phyloP scores from a whole-genome alignment of 2,888 invertebrate genomes.

The Dryomyza anilis region DNA sequence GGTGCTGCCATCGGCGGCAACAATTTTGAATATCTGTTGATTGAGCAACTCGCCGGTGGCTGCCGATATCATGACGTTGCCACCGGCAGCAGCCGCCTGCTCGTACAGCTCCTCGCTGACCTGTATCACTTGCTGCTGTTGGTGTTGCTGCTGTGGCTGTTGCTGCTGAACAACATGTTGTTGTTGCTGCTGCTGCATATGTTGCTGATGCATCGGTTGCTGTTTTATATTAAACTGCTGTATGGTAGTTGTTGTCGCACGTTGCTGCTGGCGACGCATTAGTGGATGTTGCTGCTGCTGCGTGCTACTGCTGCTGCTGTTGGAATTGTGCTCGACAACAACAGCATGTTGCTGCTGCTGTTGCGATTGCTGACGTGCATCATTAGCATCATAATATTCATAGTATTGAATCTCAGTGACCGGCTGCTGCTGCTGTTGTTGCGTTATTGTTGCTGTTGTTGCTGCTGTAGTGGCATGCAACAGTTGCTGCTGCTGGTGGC shows the following conservation, averaged over 20 bases:
- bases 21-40: conserved; percentile 60
- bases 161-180: conserved; percentile 37
- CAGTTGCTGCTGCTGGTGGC: conserved; percentile 31
- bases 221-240: conserved; percentile 31
- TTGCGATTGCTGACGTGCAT: conserved; percentile 39
- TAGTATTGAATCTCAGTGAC: conserved; percentile 40
- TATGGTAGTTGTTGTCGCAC: conserved; percentile 16
- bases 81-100: conserved; percentile 35
- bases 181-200: conserved; percentile 37
- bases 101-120: conserved; percentile 51
- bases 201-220: conserved; percentile 38
- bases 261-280: conserved; percentile 28
- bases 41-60: conserved; percentile 53
- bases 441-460: conserved; percentile 36
- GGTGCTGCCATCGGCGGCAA: conserved; percentile 56
- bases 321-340: conserved; percentile 29
- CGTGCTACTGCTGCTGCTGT: conserved; percentile 26
- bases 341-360: conserved; percentile 35
- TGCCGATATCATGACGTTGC: conserved; percentile 46
- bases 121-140: conserved; percentile 48
- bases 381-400: conserved; percentile 44
- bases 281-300: conserved; percentile 24
- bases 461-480: conserved; percentile 18
- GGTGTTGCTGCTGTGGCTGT: conserved; percentile 41
- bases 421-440: too few relatives aligned